Conservation (phyloP, 1,140 invertebrate genomes). For the Drosophila saltans region DNA sequence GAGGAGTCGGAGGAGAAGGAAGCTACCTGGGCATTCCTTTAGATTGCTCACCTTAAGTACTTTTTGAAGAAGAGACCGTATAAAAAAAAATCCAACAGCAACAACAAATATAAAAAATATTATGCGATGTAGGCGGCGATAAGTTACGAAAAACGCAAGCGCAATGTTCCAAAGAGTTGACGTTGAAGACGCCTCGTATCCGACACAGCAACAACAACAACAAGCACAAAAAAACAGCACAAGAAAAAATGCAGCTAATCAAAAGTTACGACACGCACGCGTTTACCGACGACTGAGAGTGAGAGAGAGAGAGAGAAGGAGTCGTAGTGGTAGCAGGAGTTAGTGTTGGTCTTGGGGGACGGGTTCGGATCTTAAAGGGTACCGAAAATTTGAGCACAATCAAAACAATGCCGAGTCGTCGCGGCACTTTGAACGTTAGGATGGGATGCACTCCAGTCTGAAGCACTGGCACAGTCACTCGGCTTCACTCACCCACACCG, state of each 20-base stretch:
- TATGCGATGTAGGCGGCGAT: constrained; percentile 67
- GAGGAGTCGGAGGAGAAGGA: background rate
- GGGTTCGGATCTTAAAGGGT: background rate
- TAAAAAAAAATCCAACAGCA: constrained; percentile 28
- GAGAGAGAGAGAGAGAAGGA: background rate
- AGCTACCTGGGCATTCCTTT: constrained; percentile 15
- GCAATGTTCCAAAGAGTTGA: constrained; percentile 54
- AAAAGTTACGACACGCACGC: constrained; percentile 79
- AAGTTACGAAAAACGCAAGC: constrained; percentile 66
- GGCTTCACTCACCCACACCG: constrained; percentile 3
- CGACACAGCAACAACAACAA: constrained; percentile 30
- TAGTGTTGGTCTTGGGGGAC: background rate
- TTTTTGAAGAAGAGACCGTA: background rate
- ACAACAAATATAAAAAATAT: constrained; percentile 29
- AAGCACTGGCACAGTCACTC: constrained; percentile 27
- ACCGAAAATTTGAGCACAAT: constrained; percentile 55
- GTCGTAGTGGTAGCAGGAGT: background rate
- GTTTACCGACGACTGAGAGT: constrained; percentile 31
- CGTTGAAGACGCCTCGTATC: constrained; percentile 47
- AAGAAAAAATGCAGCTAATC: constrained; percentile 52
- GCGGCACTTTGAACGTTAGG: constrained; percentile 67
- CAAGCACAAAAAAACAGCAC: constrained; percentile 4
- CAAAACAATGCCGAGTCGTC: constrained; percentile 61
- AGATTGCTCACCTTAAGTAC: constrained; percentile 54
- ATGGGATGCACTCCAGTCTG: constrained; percentile 37